Evolutionary conservation across 2,888 invertebrate genomes (phyloP).

Genomic region (Ormyrus nitidulus): DNA sequence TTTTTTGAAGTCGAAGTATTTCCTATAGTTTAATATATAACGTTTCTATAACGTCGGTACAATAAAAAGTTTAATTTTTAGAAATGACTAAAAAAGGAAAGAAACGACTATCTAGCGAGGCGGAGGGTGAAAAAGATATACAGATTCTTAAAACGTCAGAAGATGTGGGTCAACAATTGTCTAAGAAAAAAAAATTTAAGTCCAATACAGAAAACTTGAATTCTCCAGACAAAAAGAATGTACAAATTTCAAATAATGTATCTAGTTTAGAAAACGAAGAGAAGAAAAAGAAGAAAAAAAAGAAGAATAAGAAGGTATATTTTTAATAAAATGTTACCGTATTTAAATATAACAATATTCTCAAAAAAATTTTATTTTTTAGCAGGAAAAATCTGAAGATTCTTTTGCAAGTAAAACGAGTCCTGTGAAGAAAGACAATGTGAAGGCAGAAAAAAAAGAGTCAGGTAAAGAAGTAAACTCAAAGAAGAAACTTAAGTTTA

Average conservation of each 20-base stretch:
- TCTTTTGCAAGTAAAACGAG: background rate
- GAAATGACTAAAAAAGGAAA: constrained; percentile 30
- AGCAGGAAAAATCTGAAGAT: constrained; percentile 15
- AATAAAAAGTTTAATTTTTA: constrained; percentile 8
- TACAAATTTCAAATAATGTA: background rate
- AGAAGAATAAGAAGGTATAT: constrained; percentile 38
- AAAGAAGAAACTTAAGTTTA: constrained; percentile 17
- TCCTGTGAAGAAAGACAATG: background rate
- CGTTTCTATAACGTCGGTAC: background rate
- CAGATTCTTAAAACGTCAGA: too few relatives aligned
- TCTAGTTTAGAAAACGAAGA: background rate
- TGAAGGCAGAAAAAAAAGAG: background rate
- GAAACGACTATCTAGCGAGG: background rate
- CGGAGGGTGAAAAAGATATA: background rate
- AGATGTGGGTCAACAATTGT: background rate
- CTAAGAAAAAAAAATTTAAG: background rate
- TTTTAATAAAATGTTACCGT: background rate
- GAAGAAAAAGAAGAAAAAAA: constrained; percentile 27
- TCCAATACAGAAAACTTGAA: background rate
- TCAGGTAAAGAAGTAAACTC: constrained; percentile 13
- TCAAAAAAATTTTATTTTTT: background rate
- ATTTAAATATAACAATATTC: too few relatives aligned
- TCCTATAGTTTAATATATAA: background rate
- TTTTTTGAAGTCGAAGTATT: background rate
- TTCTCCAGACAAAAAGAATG: background rate